Conservation (phyloP, 2,888 invertebrate species). For the Chaetoderma sp. region DNA sequence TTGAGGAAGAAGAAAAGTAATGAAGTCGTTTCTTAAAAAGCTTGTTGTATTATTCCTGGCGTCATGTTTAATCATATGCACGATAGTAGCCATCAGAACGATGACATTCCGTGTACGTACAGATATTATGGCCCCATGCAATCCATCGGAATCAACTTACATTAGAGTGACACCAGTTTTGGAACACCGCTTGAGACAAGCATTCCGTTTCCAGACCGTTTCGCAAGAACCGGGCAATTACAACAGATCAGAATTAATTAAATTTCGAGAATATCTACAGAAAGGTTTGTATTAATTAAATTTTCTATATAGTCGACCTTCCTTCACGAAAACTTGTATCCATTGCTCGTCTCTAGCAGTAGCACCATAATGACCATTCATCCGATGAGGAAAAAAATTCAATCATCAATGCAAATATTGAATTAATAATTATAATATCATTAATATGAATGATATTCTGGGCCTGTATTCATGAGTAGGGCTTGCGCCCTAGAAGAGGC, state of each 20-base stretch:
- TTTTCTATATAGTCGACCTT: too few relatives aligned
- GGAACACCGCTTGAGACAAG: slow-evolving; percentile 43
- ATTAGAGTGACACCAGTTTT: slow-evolving; percentile 42
- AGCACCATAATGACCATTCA: not conserved
- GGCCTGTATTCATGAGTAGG: too few relatives aligned
- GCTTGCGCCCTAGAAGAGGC: too few relatives aligned
- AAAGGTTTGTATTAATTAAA: slow-evolving; percentile 44
- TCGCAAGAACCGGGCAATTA: slow-evolving; percentile 40
- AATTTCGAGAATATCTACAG: slow-evolving; percentile 42
- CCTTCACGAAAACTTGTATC: too few relatives aligned
- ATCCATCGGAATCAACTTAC: slow-evolving; percentile 45
- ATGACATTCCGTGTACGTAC: slow-evolving; percentile 40
- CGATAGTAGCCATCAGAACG: slow-evolving; percentile 42
- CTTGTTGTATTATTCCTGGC: too few relatives aligned
- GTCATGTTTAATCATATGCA: too few relatives aligned
- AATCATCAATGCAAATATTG: too few relatives aligned
- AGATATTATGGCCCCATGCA: slow-evolving; percentile 41
- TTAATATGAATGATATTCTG: too few relatives aligned
- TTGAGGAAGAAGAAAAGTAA: too few relatives aligned
- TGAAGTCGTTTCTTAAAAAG: too few relatives aligned
- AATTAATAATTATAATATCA: too few relatives aligned
- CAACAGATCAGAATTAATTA: slow-evolving; percentile 41
- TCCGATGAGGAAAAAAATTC: not conserved
- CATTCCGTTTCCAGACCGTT: slow-evolving; percentile 48
- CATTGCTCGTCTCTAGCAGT: not conserved